Base-by-base conservation (phyloP, 2,888 invertebrate species). In the Mesorhabditis spiculigera region DNA sequence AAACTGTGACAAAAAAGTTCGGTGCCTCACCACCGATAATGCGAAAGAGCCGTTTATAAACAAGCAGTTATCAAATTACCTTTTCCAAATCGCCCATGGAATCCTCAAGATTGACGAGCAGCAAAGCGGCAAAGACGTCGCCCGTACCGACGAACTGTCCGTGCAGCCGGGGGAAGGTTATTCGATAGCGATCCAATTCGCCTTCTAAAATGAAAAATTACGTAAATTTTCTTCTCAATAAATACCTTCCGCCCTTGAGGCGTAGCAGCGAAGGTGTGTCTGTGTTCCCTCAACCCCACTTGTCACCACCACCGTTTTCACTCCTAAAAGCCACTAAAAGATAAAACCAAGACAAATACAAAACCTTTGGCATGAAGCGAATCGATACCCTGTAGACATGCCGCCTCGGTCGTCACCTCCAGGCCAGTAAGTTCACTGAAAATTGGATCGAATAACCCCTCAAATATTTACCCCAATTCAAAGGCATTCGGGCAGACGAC, bases 401-500 rank as follows among this genome's bases (percentile, higher is more conserved):
- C 92, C 0, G 89, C 87, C 70, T 92, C 88, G 71, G 88, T 90
- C 45, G 88, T 88, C 61, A 95, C 91, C 85, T 90, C 90, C 67
- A 90, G 88, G 5, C 91, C 93, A 0, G 93, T 93, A 68, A 98
- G 87, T 66, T 93, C 88, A 86, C 96, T 89, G 78, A 2, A 74
- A 68, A 10, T 1, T 16, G 8, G 45, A 41, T 41, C 3, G 3
- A 3, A 45, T 5, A n/a, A 10, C 16, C 2, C n/a, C 1, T 50
- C 58, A 50, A 50, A 50, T 13, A 87, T 89, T 88, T 86, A 91
- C 91, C 91, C 90, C 42, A 93, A 91, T 89, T 98, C 98, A 87
- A 91, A 98, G 86, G 96, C 95, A 89, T 98, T 98, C 0, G 98
- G 98, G 4, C 95, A 95, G 66, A 96, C 87, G 69, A 98, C 92